Conservation (phyloP, 53 echinoderm and acorn worm genomes). For the Arbacia lixula region DNA sequence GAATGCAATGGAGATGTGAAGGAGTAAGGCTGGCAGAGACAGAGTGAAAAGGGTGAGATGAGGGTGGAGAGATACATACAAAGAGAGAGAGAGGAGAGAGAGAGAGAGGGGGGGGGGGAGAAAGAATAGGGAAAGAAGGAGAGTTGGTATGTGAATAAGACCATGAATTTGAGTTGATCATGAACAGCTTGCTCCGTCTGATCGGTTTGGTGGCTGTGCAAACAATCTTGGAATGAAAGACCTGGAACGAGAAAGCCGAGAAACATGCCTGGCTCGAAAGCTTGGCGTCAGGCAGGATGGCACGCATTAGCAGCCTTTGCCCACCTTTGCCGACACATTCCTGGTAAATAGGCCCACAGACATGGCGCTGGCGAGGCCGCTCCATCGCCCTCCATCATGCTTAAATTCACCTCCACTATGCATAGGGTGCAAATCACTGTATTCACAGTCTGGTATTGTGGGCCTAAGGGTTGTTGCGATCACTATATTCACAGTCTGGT, state of each 20-base stretch:
- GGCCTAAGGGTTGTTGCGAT: no score
- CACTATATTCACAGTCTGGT: no score
- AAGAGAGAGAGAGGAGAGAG: neutral
- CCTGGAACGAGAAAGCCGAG: constrained; percentile 30
- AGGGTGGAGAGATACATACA: neutral
- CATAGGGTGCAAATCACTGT: constrained; percentile 46
- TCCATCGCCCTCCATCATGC: no score
- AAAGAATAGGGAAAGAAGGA: neutral
- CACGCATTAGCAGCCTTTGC: constrained; percentile 40
- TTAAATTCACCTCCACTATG: constrained; percentile 24
- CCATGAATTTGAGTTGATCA: constrained; percentile 1
- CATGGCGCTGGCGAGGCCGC: no score
- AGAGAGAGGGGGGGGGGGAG: neutral
- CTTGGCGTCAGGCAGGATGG: constrained; percentile 38
- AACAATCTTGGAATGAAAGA: constrained; percentile 31
- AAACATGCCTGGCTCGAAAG: constrained; percentile 8
- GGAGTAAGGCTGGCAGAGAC: neutral
- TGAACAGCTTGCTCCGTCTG: neutral
- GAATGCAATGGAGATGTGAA: no score
- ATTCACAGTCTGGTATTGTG: no score
- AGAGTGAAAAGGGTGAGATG: neutral
- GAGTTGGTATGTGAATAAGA: neutral
- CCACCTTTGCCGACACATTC: constrained; percentile 31
- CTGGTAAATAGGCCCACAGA: neutral
- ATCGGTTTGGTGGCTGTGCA: constrained; percentile 27